Evolutionary conservation across 92 coral and sea anemone species (phyloP), one percentile per base, ranked within the genome.

Genomic region (Heliopora coerulea): DNA sequence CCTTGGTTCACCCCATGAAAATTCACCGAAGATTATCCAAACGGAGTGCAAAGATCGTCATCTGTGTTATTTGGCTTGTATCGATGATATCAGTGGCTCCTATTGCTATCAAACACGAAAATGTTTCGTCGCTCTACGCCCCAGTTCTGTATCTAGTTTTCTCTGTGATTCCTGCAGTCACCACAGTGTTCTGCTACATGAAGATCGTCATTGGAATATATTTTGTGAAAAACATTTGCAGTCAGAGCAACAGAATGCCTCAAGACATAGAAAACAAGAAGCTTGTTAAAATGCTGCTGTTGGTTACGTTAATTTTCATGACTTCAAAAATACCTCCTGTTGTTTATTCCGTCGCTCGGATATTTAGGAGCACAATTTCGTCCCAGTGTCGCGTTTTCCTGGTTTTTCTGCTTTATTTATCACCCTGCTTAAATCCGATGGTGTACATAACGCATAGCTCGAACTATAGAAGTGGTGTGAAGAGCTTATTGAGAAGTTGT

Each of bases 201-300:
- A 65, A 17, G 17, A 65, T 65, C 30, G 28, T 65, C 23, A 65
- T 35, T 42, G 72, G 72, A 8, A 65, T 65, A 39, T 41, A 46
- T 28, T 30, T 65, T 15, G 5, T 46, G 4, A 65, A 41, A 41
- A 65, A 40, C 5, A 65, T 65, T 65, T 65, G 72, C 41, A 44
- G 72, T 20, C 72, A 65, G 24, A 37, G 72, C 28, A 46, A 41
- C 15, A 3, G 28, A 10, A 19, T 11, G 3, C 24, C 17, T 8
- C 52, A 65, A 2, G 72, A 65, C 20, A 23, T 8, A 3, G 1
- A 23, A 42, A 25, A 41, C 17, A 65, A 19, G 26, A 65, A 21
- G 9, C 18, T 46, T 1, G n/a, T 41, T 15, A 65, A 65, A 15
- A 65, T 65, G 56, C 15, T 65, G 12, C 30, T 41, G n/a, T 19